phyloP scores from a whole-genome alignment of 1,140 invertebrate species.

The Drosophila sucinea region DNA sequence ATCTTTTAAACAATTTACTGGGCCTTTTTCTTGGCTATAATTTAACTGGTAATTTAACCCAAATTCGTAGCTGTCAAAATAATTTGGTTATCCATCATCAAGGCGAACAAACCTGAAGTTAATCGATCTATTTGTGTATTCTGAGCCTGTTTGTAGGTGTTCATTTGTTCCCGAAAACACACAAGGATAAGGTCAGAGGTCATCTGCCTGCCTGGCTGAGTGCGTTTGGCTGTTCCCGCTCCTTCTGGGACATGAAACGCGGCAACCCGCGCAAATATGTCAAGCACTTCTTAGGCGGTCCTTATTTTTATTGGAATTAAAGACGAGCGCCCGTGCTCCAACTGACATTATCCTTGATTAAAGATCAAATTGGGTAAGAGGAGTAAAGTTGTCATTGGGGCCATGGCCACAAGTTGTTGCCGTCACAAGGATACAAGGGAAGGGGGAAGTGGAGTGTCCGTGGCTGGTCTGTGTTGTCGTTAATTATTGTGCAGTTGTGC shows the following conservation, averaged over 20 bases:
- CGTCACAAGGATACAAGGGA: neutral
- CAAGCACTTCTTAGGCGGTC: neutral
- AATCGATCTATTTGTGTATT: slow-evolving; percentile 15
- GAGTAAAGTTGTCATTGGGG: neutral
- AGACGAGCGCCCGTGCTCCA: neutral
- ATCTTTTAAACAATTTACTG: neutral
- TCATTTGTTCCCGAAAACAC: slow-evolving; percentile 32
- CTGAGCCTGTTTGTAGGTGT: slow-evolving; percentile 16
- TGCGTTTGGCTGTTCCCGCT: slow-evolving; percentile 28
- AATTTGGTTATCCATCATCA: neutral
- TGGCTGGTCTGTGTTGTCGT: slow-evolving; percentile 52
- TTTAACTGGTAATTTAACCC: neutral
- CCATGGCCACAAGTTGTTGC: neutral
- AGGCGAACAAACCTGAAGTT: neutral
- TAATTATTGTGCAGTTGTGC: slow-evolving; percentile 67
- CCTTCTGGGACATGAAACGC: slow-evolving; percentile 25
- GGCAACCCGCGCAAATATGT: slow-evolving; percentile 22
- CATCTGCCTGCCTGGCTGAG: slow-evolving; percentile 43
- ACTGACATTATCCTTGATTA: slow-evolving; percentile 29
- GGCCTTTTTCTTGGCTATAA: neutral
- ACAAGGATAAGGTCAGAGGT: slow-evolving; percentile 50
- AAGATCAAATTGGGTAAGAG: slow-evolving; percentile 26
- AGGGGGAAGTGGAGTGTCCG: slow-evolving; percentile 7
- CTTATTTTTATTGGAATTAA: slow-evolving; percentile 21
- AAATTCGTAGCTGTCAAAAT: neutral